Evolutionary conservation across 2,113 vertebrate species (phyloP).

Genomic region (Menura novaehollandiae): DNA sequence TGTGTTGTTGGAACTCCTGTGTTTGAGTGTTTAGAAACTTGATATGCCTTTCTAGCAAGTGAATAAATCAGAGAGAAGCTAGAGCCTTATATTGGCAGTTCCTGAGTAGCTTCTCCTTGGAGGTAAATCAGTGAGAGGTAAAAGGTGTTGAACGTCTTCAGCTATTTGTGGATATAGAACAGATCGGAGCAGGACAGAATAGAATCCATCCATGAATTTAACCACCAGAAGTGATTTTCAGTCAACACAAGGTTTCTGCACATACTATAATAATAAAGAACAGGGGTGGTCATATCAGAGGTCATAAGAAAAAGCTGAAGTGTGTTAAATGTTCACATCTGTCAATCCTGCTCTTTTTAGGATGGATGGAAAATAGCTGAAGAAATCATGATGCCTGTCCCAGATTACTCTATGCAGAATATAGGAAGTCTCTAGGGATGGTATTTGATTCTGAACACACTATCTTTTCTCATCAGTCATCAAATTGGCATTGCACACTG

Average conservation of each 20-base stretch:
- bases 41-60: constrained; percentile 1
- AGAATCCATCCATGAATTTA: background rate
- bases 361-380: background rate
- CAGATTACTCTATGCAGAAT: rapidly evolving
- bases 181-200: background rate
- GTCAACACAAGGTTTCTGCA: background rate
- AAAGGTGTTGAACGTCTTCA: constrained; percentile 26
- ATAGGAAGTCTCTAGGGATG: background rate
- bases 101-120: constrained; percentile 12
- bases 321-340: background rate
- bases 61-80: background rate
- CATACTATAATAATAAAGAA: constrained; percentile 24
- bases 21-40: constrained; percentile 53
- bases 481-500: background rate
- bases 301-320: background rate
- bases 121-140: constrained; percentile 4
- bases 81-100: background rate
- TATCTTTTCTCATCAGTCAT: background rate
- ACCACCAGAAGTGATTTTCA: background rate
- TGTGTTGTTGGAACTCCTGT: background rate
- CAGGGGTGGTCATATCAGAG: background rate
- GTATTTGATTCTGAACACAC: background rate
- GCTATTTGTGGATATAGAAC: background rate
- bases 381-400: background rate
- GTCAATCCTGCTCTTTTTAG: background rate